Percentiles rank a stretch among this genome's conserved stretches.
These are phyloP conservation scores for Ommatoiulus sabulosus DNA, from an alignment of 2,888 invertebrate species.

Conservation along the genomic window DNA sequence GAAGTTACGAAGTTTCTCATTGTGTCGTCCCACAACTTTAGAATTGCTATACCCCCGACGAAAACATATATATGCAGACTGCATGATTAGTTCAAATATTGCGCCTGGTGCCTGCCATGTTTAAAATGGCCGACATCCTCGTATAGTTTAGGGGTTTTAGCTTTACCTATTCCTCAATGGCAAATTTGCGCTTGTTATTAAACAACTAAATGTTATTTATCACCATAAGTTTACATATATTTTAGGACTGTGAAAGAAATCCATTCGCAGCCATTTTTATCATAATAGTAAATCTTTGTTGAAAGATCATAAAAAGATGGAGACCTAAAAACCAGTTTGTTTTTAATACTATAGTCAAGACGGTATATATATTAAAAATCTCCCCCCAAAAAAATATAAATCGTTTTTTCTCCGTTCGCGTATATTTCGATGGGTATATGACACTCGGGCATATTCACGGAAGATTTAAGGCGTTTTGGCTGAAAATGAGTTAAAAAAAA, in stretches of 20 bases:
- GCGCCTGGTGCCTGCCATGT: neutral
- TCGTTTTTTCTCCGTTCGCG: neutral
- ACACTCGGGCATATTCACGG: neutral
- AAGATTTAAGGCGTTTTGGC: neutral
- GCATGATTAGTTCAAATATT: neutral
- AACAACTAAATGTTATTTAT: slow-evolving; percentile 27
- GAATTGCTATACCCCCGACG: too few relatives aligned
- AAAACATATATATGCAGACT: too few relatives aligned
- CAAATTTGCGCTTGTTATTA: neutral
- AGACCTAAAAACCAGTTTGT: slow-evolving; percentile 17
- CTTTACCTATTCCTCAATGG: neutral
- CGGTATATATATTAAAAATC: neutral
- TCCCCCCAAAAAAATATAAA: slow-evolving; percentile 3
- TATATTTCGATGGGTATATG: neutral
- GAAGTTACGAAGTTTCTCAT: too few relatives aligned
- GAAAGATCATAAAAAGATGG: slow-evolving; percentile 34
- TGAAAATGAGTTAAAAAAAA: neutral
- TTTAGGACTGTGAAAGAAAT: slow-evolving; percentile 17
- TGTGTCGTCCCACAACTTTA: too few relatives aligned
- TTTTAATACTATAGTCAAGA: neutral
- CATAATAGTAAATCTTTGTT: slow-evolving; percentile 34
- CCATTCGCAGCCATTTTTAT: slow-evolving; percentile 34
- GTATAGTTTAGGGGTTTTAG: neutral
- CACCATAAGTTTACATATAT: slow-evolving; percentile 8
- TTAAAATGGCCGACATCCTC: neutral